phyloP scores from a whole-genome alignment of 2,797 vertebrate genomes.

The Poeciliopsis infans region DNA sequence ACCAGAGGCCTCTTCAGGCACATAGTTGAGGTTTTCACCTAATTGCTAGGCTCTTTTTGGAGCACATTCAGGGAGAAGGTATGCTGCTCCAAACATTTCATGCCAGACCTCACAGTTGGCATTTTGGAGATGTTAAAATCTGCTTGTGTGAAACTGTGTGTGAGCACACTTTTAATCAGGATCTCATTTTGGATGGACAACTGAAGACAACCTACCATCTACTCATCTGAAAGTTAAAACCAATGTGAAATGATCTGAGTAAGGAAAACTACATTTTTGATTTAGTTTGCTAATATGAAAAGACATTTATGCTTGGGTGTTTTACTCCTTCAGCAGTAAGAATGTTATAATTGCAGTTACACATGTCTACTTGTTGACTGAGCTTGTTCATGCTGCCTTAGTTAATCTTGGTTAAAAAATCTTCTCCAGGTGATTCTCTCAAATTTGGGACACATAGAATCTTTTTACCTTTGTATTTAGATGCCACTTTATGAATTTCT shows the following conservation, averaged over 20 bases:
- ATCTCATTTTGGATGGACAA: conserved; percentile 7
- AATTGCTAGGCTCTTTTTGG: conserved; percentile 58
- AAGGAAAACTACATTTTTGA: conserved; percentile 7
- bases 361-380: neutral
- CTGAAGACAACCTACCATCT: conserved; percentile 10
- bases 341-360: neutral
- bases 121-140: conserved; percentile 43
- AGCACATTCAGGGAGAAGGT: conserved; percentile 53
- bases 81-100: conserved; percentile 48
- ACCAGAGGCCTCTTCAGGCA: conserved; percentile 5
- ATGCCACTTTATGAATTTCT: neutral
- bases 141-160: conserved; percentile 14
- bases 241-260: neutral
- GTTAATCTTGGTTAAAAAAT: neutral
- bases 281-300: conserved; percentile 5
- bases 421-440: neutral
- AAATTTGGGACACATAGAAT: neutral
- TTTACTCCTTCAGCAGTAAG: neutral
- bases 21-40: conserved; percentile 53
- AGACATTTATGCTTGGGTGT: neutral
- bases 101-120: conserved; percentile 59
- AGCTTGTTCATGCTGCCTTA: neutral
- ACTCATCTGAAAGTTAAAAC: conserved; percentile 12
- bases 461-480: neutral
- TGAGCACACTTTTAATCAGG: conserved; percentile 11